A percentile compares a stretch with the other conserved stretches of the same genome.
Conservation (phyloP, 2,113 vertebrate species). For the Bubalus kerabau region DNA sequence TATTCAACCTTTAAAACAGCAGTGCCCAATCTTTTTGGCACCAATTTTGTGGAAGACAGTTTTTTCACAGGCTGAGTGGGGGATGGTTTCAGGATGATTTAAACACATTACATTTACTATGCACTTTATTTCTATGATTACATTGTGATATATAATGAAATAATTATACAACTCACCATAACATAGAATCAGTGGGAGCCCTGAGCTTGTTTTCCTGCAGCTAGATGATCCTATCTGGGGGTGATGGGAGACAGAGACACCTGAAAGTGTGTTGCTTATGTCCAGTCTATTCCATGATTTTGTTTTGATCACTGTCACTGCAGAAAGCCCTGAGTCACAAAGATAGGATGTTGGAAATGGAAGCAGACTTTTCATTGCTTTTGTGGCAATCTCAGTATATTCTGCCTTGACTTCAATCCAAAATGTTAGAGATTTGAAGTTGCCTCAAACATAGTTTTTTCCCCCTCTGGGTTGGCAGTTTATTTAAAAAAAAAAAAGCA, state of each 20-base stretch:
- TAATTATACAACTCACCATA: background rate
- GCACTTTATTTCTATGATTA: background rate
- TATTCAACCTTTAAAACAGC: background rate
- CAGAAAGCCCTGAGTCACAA: background rate
- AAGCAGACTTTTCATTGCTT: background rate
- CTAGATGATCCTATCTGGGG: background rate
- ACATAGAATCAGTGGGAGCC: background rate
- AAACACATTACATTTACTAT: background rate
- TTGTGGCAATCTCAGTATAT: background rate
- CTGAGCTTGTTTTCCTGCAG: background rate
- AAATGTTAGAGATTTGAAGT: background rate
- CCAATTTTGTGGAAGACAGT: background rate
- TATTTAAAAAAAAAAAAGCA: background rate
- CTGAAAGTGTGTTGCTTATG: background rate
- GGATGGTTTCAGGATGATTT: background rate
- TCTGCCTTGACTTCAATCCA: background rate
- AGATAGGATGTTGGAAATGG: background rate
- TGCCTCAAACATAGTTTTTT: background rate
- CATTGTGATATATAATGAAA: background rate
- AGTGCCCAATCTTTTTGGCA: background rate
- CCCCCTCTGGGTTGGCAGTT: slow-evolving; percentile 1
- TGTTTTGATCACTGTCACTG: background rate
- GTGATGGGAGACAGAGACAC: background rate
- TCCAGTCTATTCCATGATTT: background rate
- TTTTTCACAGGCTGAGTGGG: background rate